phyloP scores from a whole-genome alignment of 1,140 invertebrate genomes.

The fruit fly (Drosophila melanogaster) region Release_6_plus_ISO1_MT NT_033779.5:19303001-19303500 shows the following conservation, averaged over 20 bases:
- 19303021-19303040: constrained; percentile 30
- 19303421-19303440: constrained; percentile 19
- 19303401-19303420: too few relatives aligned
- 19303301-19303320: too few relatives aligned
- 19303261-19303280: too few relatives aligned
- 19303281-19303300: too few relatives aligned
- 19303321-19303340: too few relatives aligned
- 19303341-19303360: too few relatives aligned
- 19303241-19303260: too few relatives aligned
- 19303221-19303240: too few relatives aligned
- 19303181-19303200: background rate
- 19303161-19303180: background rate
- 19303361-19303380: too few relatives aligned
- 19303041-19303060: constrained; percentile 20
- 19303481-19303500: constrained; percentile 60
- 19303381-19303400: too few relatives aligned
- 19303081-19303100: background rate
- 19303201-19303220: too few relatives aligned
- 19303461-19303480: constrained; percentile 57
- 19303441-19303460: constrained; percentile 52
- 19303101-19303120: background rate
- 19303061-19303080: constrained; percentile 2
- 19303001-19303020: constrained; percentile 66
- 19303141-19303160: background rate
- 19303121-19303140: background rate